phyloP scores from a whole-genome alignment of 2,888 invertebrate species.

The Scaeva pyrastri region DNA sequence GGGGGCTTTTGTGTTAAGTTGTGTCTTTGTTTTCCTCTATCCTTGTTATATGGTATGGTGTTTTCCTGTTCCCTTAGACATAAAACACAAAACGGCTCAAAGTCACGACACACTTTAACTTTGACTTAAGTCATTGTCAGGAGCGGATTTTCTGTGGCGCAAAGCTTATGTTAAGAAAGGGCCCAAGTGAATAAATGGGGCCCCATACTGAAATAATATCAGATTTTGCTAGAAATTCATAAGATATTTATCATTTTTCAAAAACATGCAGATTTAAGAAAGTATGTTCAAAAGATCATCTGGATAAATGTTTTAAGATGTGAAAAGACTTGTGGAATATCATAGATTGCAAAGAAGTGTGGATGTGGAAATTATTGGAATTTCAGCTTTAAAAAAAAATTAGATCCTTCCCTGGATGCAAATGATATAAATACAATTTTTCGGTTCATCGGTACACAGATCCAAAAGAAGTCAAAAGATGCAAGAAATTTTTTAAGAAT shows the following conservation, averaged over 20 bases:
- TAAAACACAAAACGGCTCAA: conserved; percentile 71
- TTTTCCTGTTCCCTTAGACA: conserved; percentile 52
- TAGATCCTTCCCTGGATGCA: background rate
- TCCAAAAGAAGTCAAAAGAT: conserved; percentile 24
- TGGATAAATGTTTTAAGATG: no score
- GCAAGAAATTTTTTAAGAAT: conserved; percentile 56
- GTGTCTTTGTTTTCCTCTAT: conserved; percentile 56
- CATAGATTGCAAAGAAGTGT: no score
- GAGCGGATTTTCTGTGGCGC: background rate
- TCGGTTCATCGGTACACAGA: conserved; percentile 56
- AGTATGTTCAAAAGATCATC: no score
- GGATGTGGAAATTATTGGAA: no score
- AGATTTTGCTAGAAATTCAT: background rate
- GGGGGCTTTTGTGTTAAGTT: conserved; percentile 48
- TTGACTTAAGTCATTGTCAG: conserved; percentile 19
- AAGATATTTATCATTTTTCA: no score
- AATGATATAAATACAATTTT: conserved; percentile 59
- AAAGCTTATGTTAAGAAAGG: background rate
- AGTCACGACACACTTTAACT: conserved; percentile 73
- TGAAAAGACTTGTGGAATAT: no score
- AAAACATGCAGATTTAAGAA: no score
- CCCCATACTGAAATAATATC: background rate
- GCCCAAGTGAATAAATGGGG: background rate
- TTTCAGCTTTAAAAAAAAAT: no score
- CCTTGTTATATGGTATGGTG: conserved; percentile 48